Evolutionary conservation across 2,888 invertebrate species (phyloP), one percentile per base, ranked within the genome.

Genomic region (Meteorus cinctellus): DNA sequence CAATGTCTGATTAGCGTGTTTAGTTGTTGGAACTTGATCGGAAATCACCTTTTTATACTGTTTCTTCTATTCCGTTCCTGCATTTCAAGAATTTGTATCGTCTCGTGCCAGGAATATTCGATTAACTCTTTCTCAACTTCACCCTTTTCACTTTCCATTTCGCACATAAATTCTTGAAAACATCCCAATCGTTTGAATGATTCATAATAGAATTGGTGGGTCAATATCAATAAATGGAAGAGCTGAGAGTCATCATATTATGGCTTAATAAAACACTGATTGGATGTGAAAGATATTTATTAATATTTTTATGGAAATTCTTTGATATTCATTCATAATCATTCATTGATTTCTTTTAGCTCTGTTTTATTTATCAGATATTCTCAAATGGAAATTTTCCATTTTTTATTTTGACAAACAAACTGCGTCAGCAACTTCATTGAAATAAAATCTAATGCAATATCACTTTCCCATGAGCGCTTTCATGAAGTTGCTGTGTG

Each of bases 401-500:
- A 16, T n/a, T 55, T 55, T 55, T 19, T 34, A 34, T 34, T 34
- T 24, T 10, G 8, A 24, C n/a, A 8, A n/a, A 3, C 19, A 55
- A 19, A 5, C 1, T 8, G 24, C 19, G 4, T n/a, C 24, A 55
- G 19, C 10, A 55, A 55, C 55, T 55, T 55, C 24, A 55, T 19
- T 55, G 19, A 6, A 19, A 55, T 19, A 19, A 55, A 24, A 24
- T 55, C 10, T 2, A 55, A 55, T 55, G 19, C 19, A 19, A 19
- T 55, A 55, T 55, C 19, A 68, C 68, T 68, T 68, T 68, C 51
- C 68, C 68, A 51, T 14, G n/a, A 5, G n/a, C 48, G 27, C 45
- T 68, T 68, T 68, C 68, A 51, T 68, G 29, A 68, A 48, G 68
- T 41, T 65, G 65, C 36, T 19, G n/a, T 41, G 51, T 27, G 48